Evolutionary conservation across 2,797 vertebrate genomes (phyloP), one percentile per base, ranked within the genome.

Genomic region (Pangasius mekongensis): DNA sequence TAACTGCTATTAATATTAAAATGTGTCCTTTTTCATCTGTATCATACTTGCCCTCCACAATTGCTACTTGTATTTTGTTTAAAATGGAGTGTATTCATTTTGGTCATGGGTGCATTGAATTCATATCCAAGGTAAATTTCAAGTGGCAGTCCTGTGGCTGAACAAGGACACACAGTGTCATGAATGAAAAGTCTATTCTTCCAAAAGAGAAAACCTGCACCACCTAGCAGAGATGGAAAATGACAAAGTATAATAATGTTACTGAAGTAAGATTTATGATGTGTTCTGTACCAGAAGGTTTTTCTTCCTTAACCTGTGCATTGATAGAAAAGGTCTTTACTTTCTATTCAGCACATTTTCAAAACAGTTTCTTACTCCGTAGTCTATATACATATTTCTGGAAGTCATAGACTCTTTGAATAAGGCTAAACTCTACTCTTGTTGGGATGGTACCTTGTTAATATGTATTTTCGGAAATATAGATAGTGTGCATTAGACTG

Each of bases 281-380:
- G 49, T 56, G 76, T 54, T 33, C 47, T 2, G 7, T 30, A 16
- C 49, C 5, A 30, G 6, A 80, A 80, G 52, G 49, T 0, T 81
- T 56, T 58, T 81, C 54, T 36, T 60, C 30, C 1, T 22, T 56
- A 33, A 56, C 49, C 30, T 60, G 24, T 60, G 18, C 18, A 36
- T 58, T 58, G 5, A 13, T 60, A 39, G 0, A 9, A 56, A 58
- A 24, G 54, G 24, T n/a, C 2, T 52, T 10, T 47, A 20, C 49
- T 56, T 56, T 80, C 49, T 80, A 56, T 56, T 33, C 24, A 80
- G n/a, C n/a, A 33, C 47, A 71, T 77, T 52, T 77, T 77, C 27
- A 77, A 47, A n/a, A 7, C 74, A 16, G 0, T 77, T 49, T 33
- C 30, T 47, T 74, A 27, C 39, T 9, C 71, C 22, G 1, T 11